These are phyloP conservation scores for Troides aeacus DNA, from an alignment of 2,888 invertebrate species.

Conservation along the genomic window DNA sequence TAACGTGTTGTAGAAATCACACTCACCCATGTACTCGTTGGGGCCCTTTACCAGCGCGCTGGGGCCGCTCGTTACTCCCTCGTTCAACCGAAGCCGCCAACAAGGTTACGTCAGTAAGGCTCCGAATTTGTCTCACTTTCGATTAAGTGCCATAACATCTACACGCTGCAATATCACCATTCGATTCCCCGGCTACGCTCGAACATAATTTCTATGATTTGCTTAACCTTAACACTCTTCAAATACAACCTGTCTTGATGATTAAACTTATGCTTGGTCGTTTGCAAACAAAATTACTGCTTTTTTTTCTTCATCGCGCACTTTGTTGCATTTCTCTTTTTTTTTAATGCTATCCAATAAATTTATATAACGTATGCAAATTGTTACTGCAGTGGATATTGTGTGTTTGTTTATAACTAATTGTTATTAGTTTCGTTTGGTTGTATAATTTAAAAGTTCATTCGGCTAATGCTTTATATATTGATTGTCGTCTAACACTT, in stretches of 20 bases:
- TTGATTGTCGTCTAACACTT: too few species aligned
- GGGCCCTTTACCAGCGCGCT: conserved; percentile 4
- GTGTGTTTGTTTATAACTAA: not conserved
- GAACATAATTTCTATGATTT: conserved; percentile 6
- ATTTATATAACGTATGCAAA: not conserved
- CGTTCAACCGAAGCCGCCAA: not conserved
- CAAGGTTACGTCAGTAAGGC: conserved; percentile 4
- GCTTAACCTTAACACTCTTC: not conserved
- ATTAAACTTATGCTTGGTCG: not conserved
- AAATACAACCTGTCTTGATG: not conserved
- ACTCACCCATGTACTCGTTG: conserved; percentile 24
- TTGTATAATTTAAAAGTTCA: too few species aligned
- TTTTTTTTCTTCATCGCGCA: not conserved
- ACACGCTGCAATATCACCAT: not conserved
- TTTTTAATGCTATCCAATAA: not conserved
- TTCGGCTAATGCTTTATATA: too few species aligned
- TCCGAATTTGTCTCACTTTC: conserved; percentile 18
- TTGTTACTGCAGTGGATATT: not conserved
- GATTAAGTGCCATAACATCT: not conserved
- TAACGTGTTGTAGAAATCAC: conserved; percentile 6
- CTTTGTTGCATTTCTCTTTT: not conserved
- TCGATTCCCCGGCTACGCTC: not conserved
- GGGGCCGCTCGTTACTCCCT: not conserved
- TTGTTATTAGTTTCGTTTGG: too few species aligned
- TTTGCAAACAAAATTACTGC: not conserved